A percentile compares a stretch with the other conserved stretches of the same genome.
Evolutionary conservation across 2,888 invertebrate genomes (phyloP).

Genomic region (Platerodrilus igneus): DNA sequence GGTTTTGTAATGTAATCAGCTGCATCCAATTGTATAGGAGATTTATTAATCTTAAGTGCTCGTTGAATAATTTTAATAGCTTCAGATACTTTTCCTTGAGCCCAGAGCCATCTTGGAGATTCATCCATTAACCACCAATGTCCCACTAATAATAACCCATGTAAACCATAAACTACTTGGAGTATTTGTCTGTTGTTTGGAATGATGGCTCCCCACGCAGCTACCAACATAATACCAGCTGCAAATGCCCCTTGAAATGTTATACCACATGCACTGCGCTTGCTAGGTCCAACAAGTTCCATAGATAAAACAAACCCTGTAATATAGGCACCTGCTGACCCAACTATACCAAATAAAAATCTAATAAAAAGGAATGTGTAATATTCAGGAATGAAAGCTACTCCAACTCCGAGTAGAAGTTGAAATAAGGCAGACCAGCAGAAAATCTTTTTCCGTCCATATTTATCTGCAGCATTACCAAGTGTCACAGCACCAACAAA

Average conservation of each 20-base stretch:
- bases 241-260: constrained; percentile 77
- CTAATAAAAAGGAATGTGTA: constrained; percentile 64
- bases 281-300: constrained; percentile 78
- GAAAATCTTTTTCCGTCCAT: constrained; percentile 75
- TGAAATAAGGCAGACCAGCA: constrained; percentile 72
- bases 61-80: constrained; percentile 70
- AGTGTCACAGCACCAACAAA: constrained; percentile 73
- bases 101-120: constrained; percentile 85
- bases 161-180: constrained; percentile 75
- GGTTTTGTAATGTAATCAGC: constrained; percentile 63
- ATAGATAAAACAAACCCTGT: constrained; percentile 68
- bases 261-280: constrained; percentile 74
- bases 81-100: constrained; percentile 69
- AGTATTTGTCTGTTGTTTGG: constrained; percentile 67
- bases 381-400: constrained; percentile 75
- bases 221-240: constrained; percentile 74
- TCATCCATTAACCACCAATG: constrained; percentile 89
- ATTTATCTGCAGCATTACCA: constrained; percentile 70
- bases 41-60: constrained; percentile 70
- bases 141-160: constrained; percentile 65
- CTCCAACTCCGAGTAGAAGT: constrained; percentile 60
- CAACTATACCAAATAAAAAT: constrained; percentile 75
- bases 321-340: constrained; percentile 73
- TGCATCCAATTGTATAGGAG: constrained; percentile 58
- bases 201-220: constrained; percentile 76